These are phyloP conservation scores for Masticophis lateralis DNA, from an alignment of 2,797 vertebrate genomes.

Conservation along the genomic window DNA sequence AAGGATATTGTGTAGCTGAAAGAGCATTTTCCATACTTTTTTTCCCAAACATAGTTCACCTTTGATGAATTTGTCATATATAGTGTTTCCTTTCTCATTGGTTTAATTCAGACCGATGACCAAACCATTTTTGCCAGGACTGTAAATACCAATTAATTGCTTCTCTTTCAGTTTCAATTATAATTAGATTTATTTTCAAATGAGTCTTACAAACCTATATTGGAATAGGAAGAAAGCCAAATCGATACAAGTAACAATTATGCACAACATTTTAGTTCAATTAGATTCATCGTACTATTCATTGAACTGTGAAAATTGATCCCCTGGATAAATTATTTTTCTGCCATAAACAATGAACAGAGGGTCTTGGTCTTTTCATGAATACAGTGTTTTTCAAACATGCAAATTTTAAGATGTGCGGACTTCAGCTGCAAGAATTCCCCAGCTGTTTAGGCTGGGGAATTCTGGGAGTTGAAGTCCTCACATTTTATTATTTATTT, in stretches of 20 bases:
- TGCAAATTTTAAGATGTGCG: neutral
- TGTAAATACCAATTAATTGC: slow-evolving; percentile 63
- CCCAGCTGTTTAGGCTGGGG: neutral
- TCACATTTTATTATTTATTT: neutral
- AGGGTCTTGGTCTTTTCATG: slow-evolving; percentile 37
- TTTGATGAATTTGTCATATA: slow-evolving; percentile 42
- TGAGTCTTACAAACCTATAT: slow-evolving; percentile 56
- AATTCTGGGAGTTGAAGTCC: neutral
- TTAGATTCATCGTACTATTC: slow-evolving; percentile 55
- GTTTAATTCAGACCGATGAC: slow-evolving; percentile 67
- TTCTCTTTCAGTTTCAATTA: slow-evolving; percentile 66
- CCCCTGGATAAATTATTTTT: slow-evolving; percentile 38
- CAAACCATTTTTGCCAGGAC: slow-evolving; percentile 38
- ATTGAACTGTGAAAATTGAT: slow-evolving; percentile 43
- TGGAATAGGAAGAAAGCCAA: slow-evolving; percentile 56
- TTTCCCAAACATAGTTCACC: neutral
- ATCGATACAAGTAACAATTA: slow-evolving; percentile 69
- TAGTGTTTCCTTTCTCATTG: slow-evolving; percentile 50
- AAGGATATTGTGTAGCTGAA: neutral
- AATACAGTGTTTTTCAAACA: neutral
- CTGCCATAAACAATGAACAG: neutral
- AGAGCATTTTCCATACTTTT: neutral
- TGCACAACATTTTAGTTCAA: slow-evolving; percentile 53
- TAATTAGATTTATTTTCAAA: slow-evolving; percentile 60
- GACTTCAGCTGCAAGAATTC: neutral